Evolutionary conservation across 1,140 invertebrate genomes (phyloP), one percentile per base, ranked within the genome.

Genomic region (Drosophila malerkotliana): DNA sequence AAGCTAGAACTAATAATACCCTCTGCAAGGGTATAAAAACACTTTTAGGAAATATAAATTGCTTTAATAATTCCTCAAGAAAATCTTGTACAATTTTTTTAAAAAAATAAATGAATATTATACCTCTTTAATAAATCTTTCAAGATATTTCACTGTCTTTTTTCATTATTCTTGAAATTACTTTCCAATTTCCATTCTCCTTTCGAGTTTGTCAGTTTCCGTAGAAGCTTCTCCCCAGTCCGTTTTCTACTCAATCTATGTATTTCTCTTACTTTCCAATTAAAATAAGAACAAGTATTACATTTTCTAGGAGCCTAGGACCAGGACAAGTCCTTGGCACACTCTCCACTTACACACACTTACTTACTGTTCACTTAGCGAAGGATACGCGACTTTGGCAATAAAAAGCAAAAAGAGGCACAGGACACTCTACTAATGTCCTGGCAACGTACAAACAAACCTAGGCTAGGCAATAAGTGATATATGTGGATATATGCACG

Each of bases 201-300:
- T 44, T 44, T 2, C 7, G 1, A 5, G 7, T 18, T 44, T 44
- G n/a, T 44, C 5, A 44, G 7, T 44, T 18, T 18, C 5, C 41
- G n/a, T 4, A 41, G 14, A 4, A 34, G 12, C 32, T 34, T 37
- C 3, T 37, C 34, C 34, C 12, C 2, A 8, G 30, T 58, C 15
- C 53, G 48, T 26, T 45, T 60, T 87, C 73, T 75, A 85, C 64
- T 87, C 74, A 72, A 87, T 87, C 73, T 51, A 59, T 51, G 48
- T 7, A 2, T 8, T 3, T 3, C 1, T 24, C 2, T 24, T 4
- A 9, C 2, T 47, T 47, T 12, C 3, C 10, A 3, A 37, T 37
- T 32, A 10, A 45, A n/a, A 61, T 44, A 45, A 21, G 30, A 9
- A 24, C 7, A 32, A 54, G 32, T 34, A 14, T 30, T 24, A 28